Percentiles rank a stretch among this genome's conserved stretches.
Conservation (phyloP, 2,888 invertebrate species). For the Iphiclides podalirius region DNA sequence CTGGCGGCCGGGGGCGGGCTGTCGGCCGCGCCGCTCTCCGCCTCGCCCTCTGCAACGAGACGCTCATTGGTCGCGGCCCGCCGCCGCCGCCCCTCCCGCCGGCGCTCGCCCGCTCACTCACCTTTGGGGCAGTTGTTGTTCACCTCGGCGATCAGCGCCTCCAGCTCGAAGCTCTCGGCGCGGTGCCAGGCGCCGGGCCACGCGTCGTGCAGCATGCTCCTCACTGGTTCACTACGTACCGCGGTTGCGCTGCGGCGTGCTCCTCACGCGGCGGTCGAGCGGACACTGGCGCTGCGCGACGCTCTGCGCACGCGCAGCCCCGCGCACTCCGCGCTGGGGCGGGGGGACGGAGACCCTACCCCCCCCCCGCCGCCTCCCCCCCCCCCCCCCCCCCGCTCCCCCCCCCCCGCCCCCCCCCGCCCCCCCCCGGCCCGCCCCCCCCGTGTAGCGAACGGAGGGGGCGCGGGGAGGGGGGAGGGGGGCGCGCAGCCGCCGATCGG, state of each 20-base stretch:
- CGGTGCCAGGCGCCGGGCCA: conserved; percentile 54
- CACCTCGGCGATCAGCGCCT: conserved; percentile 63
- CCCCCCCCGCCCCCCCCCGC: too few relatives aligned
- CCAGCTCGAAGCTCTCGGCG: conserved; percentile 56
- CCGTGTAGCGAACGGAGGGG: not conserved
- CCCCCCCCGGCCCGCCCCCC: too few relatives aligned
- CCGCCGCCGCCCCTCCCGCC: conserved; percentile 24
- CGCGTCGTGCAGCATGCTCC: conserved; percentile 63
- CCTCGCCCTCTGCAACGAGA: conserved; percentile 60
- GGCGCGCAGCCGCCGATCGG: not conserved
- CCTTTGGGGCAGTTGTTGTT: conserved; percentile 59
- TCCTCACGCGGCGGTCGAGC: conserved; percentile 32
- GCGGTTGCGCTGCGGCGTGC: conserved; percentile 29
- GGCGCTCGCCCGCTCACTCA: conserved; percentile 34
- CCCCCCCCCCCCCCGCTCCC: too few relatives aligned
- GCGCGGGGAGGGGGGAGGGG: not conserved
- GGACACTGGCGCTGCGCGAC: conserved; percentile 32
- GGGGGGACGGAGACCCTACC: not conserved
- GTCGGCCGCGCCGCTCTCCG: conserved; percentile 54
- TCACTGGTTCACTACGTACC: conserved; percentile 27
- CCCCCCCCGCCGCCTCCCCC: too few relatives aligned
- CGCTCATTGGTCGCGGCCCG: conserved; percentile 32
- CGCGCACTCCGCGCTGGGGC: conserved; percentile 9
- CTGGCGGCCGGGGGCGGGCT: conserved; percentile 68
- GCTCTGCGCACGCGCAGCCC: conserved; percentile 26